A percentile compares a stretch with the other conserved stretches of the same genome.
Evolutionary conservation across 2,113 vertebrate genomes (phyloP).

Genomic region (Callionymus lyra): DNA sequence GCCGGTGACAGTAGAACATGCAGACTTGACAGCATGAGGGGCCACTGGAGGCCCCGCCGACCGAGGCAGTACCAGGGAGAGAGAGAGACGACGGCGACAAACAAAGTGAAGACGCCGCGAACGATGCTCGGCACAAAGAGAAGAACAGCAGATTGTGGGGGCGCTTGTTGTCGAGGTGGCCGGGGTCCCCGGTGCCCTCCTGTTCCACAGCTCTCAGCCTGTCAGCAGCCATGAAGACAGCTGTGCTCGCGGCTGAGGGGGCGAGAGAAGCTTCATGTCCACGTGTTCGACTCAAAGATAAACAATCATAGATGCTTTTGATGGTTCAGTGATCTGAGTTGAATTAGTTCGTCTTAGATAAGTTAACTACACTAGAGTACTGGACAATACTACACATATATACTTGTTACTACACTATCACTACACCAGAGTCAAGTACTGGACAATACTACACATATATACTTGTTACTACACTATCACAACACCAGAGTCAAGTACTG

Average conservation of each 20-base stretch:
- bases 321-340: too few species aligned
- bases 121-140: constrained; percentile 27
- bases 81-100: constrained; percentile 9
- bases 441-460: too few species aligned
- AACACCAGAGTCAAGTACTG: too few species aligned
- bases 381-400: too few species aligned
- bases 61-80: constrained; percentile 28
- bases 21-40: constrained; percentile 42
- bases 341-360: too few species aligned
- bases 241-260: constrained; percentile 61
- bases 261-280: constrained; percentile 42
- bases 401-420: too few species aligned
- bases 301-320: too few species aligned
- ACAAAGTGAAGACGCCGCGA: constrained; percentile 21
- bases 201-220: constrained; percentile 61
- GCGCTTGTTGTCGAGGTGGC: constrained; percentile 58
- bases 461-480: too few species aligned
- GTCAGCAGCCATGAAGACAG: constrained; percentile 65
- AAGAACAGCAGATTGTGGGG: constrained; percentile 53
- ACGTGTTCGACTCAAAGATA: too few species aligned
- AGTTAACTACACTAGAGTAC: too few species aligned
- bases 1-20: constrained; percentile 31
- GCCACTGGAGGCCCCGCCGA: constrained; percentile 43
- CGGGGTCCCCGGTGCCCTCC: constrained; percentile 56
- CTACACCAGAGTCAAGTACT: too few species aligned